phyloP scores from a whole-genome alignment of 2,888 invertebrate genomes.

The Nephrocerus scutellatus region DNA sequence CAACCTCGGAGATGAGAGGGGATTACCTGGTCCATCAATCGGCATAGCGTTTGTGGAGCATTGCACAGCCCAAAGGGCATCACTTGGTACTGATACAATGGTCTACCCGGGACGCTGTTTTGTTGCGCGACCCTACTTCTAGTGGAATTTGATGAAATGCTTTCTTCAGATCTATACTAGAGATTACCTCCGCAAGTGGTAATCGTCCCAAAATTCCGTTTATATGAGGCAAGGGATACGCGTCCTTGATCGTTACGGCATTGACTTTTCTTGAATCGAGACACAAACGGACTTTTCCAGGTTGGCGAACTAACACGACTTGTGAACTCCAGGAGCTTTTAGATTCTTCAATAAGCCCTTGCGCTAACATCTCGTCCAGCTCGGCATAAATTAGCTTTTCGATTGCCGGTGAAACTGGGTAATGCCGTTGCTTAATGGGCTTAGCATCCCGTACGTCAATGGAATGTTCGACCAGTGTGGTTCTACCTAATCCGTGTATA shows the following conservation, averaged over 20 bases:
- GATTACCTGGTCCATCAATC: slow-evolving; percentile 4
- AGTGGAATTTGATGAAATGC: slow-evolving; percentile 12
- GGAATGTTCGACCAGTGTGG: slow-evolving; percentile 12
- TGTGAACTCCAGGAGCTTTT: slow-evolving; percentile 30
- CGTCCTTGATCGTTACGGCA: slow-evolving; percentile 18
- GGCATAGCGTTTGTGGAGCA: slow-evolving; percentile 2
- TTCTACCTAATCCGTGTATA: slow-evolving; percentile 17
- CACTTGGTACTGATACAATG: slow-evolving; percentile 4
- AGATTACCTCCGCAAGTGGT: slow-evolving; percentile 9
- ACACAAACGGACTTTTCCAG: slow-evolving; percentile 23
- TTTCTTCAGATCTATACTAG: slow-evolving; percentile 13
- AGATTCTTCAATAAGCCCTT: slow-evolving; percentile 31
- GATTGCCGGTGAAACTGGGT: slow-evolving; percentile 19
- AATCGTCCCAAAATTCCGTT: slow-evolving; percentile 7
- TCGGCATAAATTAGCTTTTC: slow-evolving; percentile 23
- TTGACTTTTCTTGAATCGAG: slow-evolving; percentile 28
- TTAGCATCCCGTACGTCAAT: slow-evolving; percentile 18
- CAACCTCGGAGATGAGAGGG: neutral
- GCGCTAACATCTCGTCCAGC: slow-evolving; percentile 31
- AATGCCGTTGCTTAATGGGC: slow-evolving; percentile 22
- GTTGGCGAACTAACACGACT: slow-evolving; percentile 24
- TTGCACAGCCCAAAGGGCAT: slow-evolving; percentile 10
- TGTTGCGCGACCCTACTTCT: slow-evolving; percentile 3
- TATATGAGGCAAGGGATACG: slow-evolving; percentile 11
- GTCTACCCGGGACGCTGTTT: slow-evolving; percentile 10